These are phyloP conservation scores for Hemitrygon akajei DNA, from an alignment of 2,797 vertebrate species.

Conservation along the genomic window DNA sequence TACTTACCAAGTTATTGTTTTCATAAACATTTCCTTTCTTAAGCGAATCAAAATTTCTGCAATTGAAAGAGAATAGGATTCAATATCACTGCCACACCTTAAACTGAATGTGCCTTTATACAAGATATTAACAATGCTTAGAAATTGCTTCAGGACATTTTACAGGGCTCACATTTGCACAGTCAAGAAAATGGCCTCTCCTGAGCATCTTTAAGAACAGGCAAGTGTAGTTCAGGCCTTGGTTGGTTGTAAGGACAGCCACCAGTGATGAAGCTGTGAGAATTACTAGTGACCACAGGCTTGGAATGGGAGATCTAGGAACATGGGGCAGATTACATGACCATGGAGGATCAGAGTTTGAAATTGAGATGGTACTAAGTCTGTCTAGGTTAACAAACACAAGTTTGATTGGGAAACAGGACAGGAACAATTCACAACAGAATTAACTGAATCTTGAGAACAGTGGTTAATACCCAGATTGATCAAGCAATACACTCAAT, in stretches of 20 bases:
- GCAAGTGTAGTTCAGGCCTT: background rate
- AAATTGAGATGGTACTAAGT: background rate
- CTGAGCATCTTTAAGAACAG: background rate
- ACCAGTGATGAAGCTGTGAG: background rate
- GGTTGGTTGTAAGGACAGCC: background rate
- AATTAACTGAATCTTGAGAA: background rate
- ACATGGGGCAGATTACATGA: background rate
- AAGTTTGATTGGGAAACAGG: background rate
- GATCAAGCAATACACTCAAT: background rate
- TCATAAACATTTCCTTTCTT: constrained; percentile 84
- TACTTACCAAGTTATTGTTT: constrained; percentile 90
- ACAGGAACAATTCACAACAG: background rate
- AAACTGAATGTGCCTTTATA: background rate
- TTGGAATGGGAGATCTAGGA: background rate
- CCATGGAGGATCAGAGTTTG: background rate
- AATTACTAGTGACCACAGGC: background rate
- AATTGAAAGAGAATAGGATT: constrained; percentile 48
- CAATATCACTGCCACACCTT: constrained; percentile 37
- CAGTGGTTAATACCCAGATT: background rate
- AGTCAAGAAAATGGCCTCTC: background rate
- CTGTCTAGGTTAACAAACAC: background rate
- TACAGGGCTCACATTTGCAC: background rate
- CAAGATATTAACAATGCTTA: too few relatives aligned
- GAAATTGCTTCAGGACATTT: background rate
- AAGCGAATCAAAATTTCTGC: constrained; percentile 80